phyloP scores from a whole-genome alignment of 1,140 invertebrate species.

The Trinorchestia longiramus region DNA sequence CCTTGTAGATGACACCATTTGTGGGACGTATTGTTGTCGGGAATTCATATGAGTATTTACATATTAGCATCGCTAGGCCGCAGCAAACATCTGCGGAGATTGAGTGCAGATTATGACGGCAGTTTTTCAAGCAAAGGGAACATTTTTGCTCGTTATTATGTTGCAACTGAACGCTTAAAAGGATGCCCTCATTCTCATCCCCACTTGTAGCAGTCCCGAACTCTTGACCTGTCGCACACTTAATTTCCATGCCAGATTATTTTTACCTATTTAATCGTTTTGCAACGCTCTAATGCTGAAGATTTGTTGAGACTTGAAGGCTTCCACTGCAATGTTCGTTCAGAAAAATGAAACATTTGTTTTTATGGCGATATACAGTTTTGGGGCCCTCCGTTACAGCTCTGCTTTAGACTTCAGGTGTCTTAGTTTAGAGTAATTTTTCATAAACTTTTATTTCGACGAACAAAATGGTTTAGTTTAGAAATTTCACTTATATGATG shows the following conservation, averaged over 20 bases:
- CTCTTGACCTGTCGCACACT: conserved; percentile 25
- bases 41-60: background rate
- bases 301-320: background rate
- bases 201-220: background rate
- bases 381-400: background rate
- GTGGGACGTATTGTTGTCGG: background rate
- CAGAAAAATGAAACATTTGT: background rate
- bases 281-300: background rate
- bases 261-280: background rate
- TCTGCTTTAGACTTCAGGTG: background rate
- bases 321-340: background rate
- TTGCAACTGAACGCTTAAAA: background rate
- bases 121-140: background rate
- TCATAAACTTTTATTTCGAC: background rate
- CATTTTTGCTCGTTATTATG: conserved; percentile 19
- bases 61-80: background rate
- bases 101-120: background rate
- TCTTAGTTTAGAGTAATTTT: background rate
- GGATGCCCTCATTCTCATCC: conserved; percentile 23
- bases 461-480: background rate
- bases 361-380: background rate
- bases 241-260: background rate
- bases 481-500: background rate
- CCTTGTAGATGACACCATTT: background rate
- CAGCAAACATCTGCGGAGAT: background rate